A percentile compares a stretch with the other conserved stretches of the same genome.
Evolutionary conservation across 2,888 invertebrate genomes (phyloP).

Genomic region (Cephonodes hylas): DNA sequence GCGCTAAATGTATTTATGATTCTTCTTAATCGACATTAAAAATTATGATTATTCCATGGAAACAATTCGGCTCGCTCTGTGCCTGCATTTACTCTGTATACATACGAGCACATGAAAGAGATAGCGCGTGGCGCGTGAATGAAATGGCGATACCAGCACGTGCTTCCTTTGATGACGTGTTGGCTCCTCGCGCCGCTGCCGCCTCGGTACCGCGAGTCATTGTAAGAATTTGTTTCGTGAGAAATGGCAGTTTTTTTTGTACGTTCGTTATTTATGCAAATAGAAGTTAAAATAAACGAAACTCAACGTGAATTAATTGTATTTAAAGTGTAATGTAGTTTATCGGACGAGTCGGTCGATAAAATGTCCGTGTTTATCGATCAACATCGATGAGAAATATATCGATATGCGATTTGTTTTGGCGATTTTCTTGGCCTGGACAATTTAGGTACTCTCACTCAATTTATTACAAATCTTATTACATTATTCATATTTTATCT

Average conservation of each 20-base stretch:
- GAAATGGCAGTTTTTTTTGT: slow-evolving; percentile 41
- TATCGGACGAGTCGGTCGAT: background rate
- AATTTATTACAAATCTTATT: background rate
- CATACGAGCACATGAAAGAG: slow-evolving; percentile 23
- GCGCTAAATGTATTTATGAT: too few species aligned
- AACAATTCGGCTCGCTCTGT: slow-evolving; percentile 1
- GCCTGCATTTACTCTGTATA: slow-evolving; percentile 5
- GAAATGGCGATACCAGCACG: slow-evolving; percentile 63
- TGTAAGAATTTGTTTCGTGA: slow-evolving; percentile 70
- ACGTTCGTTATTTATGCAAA: slow-evolving; percentile 17
- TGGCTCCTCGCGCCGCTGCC: slow-evolving; percentile 66
- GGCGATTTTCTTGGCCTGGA: background rate
- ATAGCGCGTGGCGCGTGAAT: slow-evolving; percentile 40
- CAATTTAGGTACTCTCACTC: background rate
- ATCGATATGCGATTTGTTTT: background rate
- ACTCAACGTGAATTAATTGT: slow-evolving; percentile 3
- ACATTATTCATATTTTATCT: too few species aligned
- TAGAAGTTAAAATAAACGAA: background rate
- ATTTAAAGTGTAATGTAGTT: background rate
- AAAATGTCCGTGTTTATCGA: slow-evolving; percentile 9
- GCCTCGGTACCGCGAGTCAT: slow-evolving; percentile 66
- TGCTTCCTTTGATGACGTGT: slow-evolving; percentile 73
- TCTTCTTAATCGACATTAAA: too few species aligned
- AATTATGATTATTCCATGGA: slow-evolving; percentile 2
- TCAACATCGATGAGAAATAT: background rate